Conservation (phyloP, 1,140 invertebrate genomes). For the Drosophila rhopaloa region DNA sequence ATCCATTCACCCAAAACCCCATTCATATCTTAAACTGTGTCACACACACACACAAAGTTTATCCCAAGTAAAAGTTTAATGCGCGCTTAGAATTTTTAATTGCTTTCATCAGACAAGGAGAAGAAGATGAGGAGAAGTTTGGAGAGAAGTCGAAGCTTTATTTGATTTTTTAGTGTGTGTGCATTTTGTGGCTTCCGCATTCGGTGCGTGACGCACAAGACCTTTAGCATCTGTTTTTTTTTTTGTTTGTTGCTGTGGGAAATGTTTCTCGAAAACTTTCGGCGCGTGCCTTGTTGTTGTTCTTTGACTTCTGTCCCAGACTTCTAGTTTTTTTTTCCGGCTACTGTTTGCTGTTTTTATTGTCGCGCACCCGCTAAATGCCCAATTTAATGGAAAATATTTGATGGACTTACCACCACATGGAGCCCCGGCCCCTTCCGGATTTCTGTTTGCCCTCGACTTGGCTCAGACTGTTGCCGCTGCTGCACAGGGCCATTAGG, state of each 20-base stretch:
- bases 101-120: constrained; percentile 57
- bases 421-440: constrained; percentile 81
- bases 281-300: constrained; percentile 55
- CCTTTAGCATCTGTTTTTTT: constrained; percentile 44
- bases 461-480: constrained; percentile 29
- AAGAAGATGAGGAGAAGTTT: constrained; percentile 8
- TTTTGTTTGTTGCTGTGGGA: constrained; percentile 52
- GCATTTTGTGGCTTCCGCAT: constrained; percentile 72
- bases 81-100: constrained; percentile 80
- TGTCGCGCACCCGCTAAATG: constrained; percentile 63
- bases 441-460: constrained; percentile 83
- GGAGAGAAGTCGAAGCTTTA: constrained; percentile 20
- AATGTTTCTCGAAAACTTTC: constrained; percentile 34
- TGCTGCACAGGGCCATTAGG: constrained; percentile 71
- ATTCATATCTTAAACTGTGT: constrained; percentile 52
- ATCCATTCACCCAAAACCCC: constrained; percentile 28
- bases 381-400: constrained; percentile 38
- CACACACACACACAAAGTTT: constrained; percentile 40
- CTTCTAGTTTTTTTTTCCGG: constrained; percentile 15
- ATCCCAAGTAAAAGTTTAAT: constrained; percentile 59
- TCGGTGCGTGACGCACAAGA: constrained; percentile 62
- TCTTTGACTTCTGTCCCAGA: constrained; percentile 15
- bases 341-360: constrained; percentile 62
- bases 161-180: constrained; percentile 35
- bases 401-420: constrained; percentile 83